Evolutionary conservation across 2,888 invertebrate species (phyloP).

Genomic region (Coenonympha glycerion): DNA sequence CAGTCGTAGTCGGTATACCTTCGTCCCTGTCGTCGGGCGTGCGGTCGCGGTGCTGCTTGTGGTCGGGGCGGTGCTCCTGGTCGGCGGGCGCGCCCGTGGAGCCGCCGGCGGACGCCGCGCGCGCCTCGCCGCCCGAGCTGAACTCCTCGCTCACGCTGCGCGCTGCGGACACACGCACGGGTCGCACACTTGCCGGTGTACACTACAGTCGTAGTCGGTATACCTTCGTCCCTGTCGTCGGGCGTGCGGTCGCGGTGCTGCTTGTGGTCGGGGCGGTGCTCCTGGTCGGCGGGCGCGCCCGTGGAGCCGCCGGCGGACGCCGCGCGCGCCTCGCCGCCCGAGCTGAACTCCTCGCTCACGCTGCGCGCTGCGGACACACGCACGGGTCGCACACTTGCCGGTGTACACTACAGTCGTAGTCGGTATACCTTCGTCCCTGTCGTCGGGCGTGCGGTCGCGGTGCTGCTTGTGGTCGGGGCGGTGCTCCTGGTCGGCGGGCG

Average conservation of each 20-base stretch:
- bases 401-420: neutral
- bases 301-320: slow-evolving; percentile 80
- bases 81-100: slow-evolving; percentile 69
- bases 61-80: slow-evolving; percentile 69
- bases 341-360: slow-evolving; percentile 98
- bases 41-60: slow-evolving; percentile 78
- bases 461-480: slow-evolving; percentile 72
- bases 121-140: slow-evolving; percentile 96
- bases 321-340: slow-evolving; percentile 95
- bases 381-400: slow-evolving; percentile 59
- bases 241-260: slow-evolving; percentile 84
- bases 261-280: slow-evolving; percentile 70
- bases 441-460: slow-evolving; percentile 88
- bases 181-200: slow-evolving; percentile 55
- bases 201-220: neutral
- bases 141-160: slow-evolving; percentile 98
- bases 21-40: slow-evolving; percentile 96
- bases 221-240: slow-evolving; percentile 95
- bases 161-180: slow-evolving; percentile 78
- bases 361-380: slow-evolving; percentile 85
- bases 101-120: slow-evolving; percentile 85
- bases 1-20: slow-evolving; percentile 75
- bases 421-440: slow-evolving; percentile 89
- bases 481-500: slow-evolving; percentile 68
- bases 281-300: slow-evolving; percentile 66